Percentiles rank a stretch among this genome's conserved stretches.
Evolutionary conservation across 2,797 vertebrate species (phyloP).

Genomic region (Myotis vivesi): DNA sequence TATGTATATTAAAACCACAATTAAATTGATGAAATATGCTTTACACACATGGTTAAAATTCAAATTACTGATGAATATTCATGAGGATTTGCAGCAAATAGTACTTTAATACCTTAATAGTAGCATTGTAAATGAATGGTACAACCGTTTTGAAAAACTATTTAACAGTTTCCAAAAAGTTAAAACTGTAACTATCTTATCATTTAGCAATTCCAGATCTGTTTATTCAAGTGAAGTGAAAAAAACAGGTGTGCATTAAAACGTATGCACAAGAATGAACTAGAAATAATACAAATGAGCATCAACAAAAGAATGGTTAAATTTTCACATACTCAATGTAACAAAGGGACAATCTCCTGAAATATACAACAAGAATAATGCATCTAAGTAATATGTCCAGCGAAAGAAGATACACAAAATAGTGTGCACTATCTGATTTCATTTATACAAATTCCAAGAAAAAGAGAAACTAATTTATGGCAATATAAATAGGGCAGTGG

Average conservation of each 20-base stretch:
- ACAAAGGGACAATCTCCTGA: background rate
- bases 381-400: background rate
- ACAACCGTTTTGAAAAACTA: background rate
- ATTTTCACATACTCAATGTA: background rate
- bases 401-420: background rate
- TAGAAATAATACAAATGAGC: background rate
- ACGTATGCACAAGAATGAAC: background rate
- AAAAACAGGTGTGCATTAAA: background rate
- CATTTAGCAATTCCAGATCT: background rate
- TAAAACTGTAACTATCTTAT: background rate
- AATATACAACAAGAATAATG: background rate
- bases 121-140: background rate
- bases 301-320: background rate
- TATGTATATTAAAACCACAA: background rate
- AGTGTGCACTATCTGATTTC: background rate
- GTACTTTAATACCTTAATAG: background rate
- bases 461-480: background rate
- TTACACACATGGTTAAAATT: background rate
- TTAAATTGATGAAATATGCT: background rate
- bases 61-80: slow-evolving; percentile 1
- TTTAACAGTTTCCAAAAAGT: background rate
- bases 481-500: background rate
- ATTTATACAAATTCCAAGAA: background rate
- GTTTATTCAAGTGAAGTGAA: background rate
- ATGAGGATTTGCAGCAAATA: background rate